Conservation (phyloP, 1,140 invertebrate genomes). For the Triops cancriformis region DNA sequence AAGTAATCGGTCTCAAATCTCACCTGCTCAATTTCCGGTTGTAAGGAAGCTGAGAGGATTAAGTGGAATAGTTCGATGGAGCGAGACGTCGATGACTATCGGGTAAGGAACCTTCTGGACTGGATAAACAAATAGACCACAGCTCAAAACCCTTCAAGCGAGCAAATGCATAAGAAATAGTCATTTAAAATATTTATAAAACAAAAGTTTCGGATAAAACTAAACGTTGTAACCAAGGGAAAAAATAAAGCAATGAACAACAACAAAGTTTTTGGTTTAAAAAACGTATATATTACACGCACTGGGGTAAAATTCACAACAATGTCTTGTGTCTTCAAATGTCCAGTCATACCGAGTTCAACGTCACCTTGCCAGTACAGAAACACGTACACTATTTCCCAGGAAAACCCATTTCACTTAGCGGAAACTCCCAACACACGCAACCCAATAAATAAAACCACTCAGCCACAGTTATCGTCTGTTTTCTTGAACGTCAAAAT, state of each 20-base stretch:
- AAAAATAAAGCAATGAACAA: no score
- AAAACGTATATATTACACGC: neutral
- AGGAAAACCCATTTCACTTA: neutral
- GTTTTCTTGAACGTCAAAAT: neutral
- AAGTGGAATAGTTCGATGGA: slow-evolving; percentile 10
- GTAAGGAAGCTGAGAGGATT: neutral
- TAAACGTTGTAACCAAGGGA: no score
- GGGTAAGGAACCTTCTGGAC: neutral
- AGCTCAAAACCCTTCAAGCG: no score
- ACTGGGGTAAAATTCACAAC: neutral
- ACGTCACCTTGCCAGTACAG: neutral
- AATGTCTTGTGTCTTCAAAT: neutral
- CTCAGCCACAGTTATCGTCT: neutral
- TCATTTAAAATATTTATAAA: no score
- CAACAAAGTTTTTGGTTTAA: neutral
- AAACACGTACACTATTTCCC: neutral
- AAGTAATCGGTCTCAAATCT: slow-evolving; percentile 8
- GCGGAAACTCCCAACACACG: neutral
- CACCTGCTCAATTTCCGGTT: slow-evolving; percentile 9
- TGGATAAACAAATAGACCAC: neutral
- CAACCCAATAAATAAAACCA: neutral
- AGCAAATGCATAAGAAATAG: no score
- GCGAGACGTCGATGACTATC: neutral
- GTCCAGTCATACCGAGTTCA: neutral
- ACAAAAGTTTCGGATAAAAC: no score